Percentiles rank a stretch among this genome's conserved stretches.
phyloP scores from a whole-genome alignment of 2,113 vertebrate species.

The Engystomops pustulosus region DNA sequence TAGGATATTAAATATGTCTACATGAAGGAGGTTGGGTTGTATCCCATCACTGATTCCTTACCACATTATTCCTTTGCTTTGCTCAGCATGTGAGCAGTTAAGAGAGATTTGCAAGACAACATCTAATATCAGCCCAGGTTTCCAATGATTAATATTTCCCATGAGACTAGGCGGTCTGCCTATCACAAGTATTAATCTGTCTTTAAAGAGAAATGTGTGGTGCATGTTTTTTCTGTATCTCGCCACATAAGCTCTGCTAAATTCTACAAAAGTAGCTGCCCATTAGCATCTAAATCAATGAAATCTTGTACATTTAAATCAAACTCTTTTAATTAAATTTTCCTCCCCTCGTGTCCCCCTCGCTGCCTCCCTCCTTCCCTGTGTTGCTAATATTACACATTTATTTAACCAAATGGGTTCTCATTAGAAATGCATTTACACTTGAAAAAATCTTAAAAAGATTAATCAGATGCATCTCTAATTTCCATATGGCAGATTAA shows the following conservation, averaged over 20 bases:
- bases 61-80: background rate
- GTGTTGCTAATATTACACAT: constrained; percentile 60
- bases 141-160: constrained; percentile 54
- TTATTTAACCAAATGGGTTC: constrained; percentile 59
- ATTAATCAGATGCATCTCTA: constrained; percentile 56
- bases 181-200: constrained; percentile 58
- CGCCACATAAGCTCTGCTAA: constrained; percentile 47
- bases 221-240: constrained; percentile 24
- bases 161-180: constrained; percentile 32
- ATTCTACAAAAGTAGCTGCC: constrained; percentile 59
- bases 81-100: constrained; percentile 7
- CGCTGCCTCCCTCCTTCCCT: constrained; percentile 46
- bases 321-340: constrained; percentile 61
- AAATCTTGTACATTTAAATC: constrained; percentile 60
- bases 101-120: constrained; percentile 19
- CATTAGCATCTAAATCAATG: constrained; percentile 61
- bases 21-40: background rate
- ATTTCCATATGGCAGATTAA: constrained; percentile 58
- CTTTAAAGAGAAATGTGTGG: constrained; percentile 54
- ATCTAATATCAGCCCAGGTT: constrained; percentile 41
- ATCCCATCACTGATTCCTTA: background rate
- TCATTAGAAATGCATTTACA: constrained; percentile 60
- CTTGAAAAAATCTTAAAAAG: constrained; percentile 57
- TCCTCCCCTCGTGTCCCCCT: constrained; percentile 57
- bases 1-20: background rate